These are phyloP conservation scores for Pseudolycoriella hygida DNA, from an alignment of 2,888 invertebrate species.

Conservation along the genomic window DNA sequence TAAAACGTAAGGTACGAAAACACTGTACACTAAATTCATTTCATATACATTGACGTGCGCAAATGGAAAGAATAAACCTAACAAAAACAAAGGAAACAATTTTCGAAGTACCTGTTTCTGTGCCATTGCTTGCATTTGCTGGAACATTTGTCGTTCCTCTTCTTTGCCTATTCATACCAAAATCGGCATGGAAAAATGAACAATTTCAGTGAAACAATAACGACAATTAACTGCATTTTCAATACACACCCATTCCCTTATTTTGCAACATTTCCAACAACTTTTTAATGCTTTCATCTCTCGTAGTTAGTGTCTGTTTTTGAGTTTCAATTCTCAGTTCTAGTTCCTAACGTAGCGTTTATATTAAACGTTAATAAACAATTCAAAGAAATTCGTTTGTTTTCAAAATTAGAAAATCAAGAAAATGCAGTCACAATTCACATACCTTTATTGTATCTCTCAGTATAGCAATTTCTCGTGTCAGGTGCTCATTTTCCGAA, in stretches of 20 bases:
- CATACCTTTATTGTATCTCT: slow-evolving; percentile 81
- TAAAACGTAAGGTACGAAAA: not conserved
- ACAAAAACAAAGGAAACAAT: not conserved
- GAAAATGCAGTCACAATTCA: not conserved
- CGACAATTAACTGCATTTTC: slow-evolving; percentile 5
- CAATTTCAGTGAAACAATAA: slow-evolving; percentile 3
- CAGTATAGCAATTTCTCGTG: slow-evolving; percentile 80
- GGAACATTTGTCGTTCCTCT: slow-evolving; percentile 89
- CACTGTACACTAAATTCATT: not conserved
- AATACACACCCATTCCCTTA: slow-evolving; percentile 70
- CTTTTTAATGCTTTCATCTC: slow-evolving; percentile 97
- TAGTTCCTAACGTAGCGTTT: slow-evolving; percentile 47
- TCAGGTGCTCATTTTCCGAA: slow-evolving; percentile 86
- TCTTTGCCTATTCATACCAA: slow-evolving; percentile 59
- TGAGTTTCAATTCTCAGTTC: slow-evolving; percentile 94
- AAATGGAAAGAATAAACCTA: not conserved
- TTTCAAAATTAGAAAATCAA: not conserved
- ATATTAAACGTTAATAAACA: too few species aligned
- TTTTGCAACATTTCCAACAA: slow-evolving; percentile 95
- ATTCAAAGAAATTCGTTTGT: too few species aligned
- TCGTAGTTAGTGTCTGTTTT: slow-evolving; percentile 89
- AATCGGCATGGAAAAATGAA: not conserved
- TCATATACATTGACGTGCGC: not conserved
- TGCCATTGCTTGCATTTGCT: slow-evolving; percentile 92
- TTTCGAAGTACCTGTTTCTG: slow-evolving; percentile 68